Evolutionary conservation across 1,140 invertebrate genomes (phyloP).

Genomic region (Aphelinus certus): DNA sequence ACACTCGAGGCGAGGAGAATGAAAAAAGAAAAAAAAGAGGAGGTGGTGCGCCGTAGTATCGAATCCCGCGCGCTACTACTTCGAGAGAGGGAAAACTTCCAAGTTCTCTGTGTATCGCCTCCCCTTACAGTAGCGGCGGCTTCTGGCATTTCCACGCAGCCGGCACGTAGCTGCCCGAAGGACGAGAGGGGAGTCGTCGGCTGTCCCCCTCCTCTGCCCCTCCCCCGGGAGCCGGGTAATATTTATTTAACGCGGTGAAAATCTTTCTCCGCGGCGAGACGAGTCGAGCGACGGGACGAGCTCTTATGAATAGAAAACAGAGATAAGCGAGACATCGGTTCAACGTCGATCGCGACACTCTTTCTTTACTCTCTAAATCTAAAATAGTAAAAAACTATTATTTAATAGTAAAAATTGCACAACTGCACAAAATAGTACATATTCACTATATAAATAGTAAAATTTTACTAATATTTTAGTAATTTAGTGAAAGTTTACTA

Average conservation of each 20-base stretch:
- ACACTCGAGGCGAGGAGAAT: not conserved
- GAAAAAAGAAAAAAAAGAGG: not conserved
- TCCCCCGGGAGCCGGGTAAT: not conserved
- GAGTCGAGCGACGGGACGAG: not conserved
- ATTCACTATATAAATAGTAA: no score
- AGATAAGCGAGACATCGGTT: not conserved
- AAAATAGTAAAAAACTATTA: no score
- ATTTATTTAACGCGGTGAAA: constrained; percentile 33
- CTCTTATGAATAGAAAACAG: not conserved
- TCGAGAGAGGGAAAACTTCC: constrained; percentile 16
- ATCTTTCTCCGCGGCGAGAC: not conserved
- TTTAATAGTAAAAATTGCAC: no score
- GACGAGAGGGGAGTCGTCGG: not conserved
- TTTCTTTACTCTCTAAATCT: no score
- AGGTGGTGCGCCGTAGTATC: no score
- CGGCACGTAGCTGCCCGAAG: not conserved
- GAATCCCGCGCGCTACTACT: no score
- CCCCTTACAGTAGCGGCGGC: not conserved
- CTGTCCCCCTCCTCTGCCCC: no score
- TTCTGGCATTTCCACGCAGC: constrained; percentile 8
- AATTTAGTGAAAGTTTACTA: no score
- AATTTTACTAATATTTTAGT: no score
- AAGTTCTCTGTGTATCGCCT: constrained; percentile 2
- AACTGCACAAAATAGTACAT: no score
- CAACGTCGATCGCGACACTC: no score